Percentiles rank a stretch among this genome's conserved stretches.
Evolutionary conservation across 2,888 invertebrate species (phyloP).

Genomic region (Blastobasis adustella): DNA sequence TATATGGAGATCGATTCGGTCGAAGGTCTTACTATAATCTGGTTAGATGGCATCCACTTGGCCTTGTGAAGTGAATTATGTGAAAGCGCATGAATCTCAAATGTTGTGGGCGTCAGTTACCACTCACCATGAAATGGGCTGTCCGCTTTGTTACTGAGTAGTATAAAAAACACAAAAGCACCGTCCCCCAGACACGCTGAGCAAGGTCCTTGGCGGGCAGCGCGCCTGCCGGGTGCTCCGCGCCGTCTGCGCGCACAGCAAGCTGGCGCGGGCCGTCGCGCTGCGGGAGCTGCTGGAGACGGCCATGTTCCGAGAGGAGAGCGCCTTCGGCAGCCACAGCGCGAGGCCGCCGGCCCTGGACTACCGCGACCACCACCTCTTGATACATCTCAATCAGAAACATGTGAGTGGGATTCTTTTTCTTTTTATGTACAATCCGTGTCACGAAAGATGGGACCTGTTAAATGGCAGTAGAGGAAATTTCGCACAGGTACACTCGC

Average conservation of each 20-base stretch:
- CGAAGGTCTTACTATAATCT: no score
- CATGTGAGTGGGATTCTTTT: slow-evolving; percentile 67
- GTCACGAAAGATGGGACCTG: no score
- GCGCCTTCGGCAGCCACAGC: slow-evolving; percentile 80
- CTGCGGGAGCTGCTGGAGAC: slow-evolving; percentile 83
- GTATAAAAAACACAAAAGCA: neutral
- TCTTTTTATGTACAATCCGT: neutral
- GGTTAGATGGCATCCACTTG: no score
- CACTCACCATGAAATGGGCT: no score
- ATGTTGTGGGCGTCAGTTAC: no score
- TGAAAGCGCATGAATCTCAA: no score
- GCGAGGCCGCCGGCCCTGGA: slow-evolving; percentile 50
- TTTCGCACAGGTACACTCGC: no score
- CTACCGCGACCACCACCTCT: slow-evolving; percentile 40
- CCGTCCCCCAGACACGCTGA: slow-evolving; percentile 68
- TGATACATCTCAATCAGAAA: slow-evolving; percentile 84
- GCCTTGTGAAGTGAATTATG: no score
- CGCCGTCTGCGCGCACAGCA: slow-evolving; percentile 78
- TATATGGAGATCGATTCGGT: no score
- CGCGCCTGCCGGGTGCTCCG: slow-evolving; percentile 78
- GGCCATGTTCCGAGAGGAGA: slow-evolving; percentile 80
- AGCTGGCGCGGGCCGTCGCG: slow-evolving; percentile 82
- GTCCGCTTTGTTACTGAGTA: no score
- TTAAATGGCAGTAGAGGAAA: no score
- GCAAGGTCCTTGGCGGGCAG: slow-evolving; percentile 78